Percentiles rank a stretch among this genome's conserved stretches.
phyloP scores from a whole-genome alignment of 2,888 invertebrate genomes.

The Odontocerum albicorne region DNA sequence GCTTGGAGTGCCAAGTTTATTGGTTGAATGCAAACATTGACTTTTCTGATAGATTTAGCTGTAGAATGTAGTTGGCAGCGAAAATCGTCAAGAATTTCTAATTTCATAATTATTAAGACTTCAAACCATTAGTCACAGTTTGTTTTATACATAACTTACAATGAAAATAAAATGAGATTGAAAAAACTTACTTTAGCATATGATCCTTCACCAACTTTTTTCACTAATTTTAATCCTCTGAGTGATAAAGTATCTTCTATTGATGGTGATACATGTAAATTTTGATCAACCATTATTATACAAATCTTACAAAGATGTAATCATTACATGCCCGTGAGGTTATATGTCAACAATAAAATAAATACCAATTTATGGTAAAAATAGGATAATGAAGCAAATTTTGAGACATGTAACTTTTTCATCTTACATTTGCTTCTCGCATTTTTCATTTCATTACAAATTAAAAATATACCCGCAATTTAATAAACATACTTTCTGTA shows the following conservation, averaged over 20 bases:
- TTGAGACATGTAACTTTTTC: constrained; percentile 13
- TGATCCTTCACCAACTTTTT: constrained; percentile 73
- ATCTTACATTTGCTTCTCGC: constrained; percentile 8
- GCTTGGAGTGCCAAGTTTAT: too few species aligned
- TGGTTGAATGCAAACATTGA: too few species aligned
- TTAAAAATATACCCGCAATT: too few species aligned
- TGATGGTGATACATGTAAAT: constrained; percentile 18
- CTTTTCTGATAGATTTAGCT: too few species aligned
- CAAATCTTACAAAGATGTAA: not conserved
- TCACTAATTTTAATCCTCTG: constrained; percentile 56
- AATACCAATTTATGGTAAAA: constrained; percentile 1
- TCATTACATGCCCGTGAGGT: constrained; percentile 4
- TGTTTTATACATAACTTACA: too few species aligned
- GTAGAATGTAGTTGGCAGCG: too few species aligned
- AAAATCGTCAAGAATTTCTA: too few species aligned
- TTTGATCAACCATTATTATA: constrained; percentile 21
- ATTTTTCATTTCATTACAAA: constrained; percentile 4
- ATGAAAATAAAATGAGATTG: too few species aligned
- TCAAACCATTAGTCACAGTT: too few species aligned
- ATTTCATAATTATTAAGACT: too few species aligned
- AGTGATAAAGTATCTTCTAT: constrained; percentile 23
- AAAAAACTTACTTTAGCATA: constrained; percentile 71
- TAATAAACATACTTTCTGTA: constrained; percentile 9
- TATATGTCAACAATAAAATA: constrained; percentile 6
- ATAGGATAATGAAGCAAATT: not conserved